phyloP scores from a whole-genome alignment of 2,888 invertebrate genomes.

The Drosophila emarginata region DNA sequence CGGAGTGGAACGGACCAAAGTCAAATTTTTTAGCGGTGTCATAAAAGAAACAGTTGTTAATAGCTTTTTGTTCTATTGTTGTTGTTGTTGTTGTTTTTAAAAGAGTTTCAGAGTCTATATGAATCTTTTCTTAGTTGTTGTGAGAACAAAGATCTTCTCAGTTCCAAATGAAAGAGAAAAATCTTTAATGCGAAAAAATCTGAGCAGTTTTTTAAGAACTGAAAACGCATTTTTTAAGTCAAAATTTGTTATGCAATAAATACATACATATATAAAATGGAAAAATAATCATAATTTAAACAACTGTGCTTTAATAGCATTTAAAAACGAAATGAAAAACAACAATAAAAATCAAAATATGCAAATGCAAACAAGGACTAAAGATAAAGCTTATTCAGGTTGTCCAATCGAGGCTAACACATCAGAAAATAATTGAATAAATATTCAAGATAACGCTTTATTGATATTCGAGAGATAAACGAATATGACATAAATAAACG shows the following conservation, averaged over 20 bases:
- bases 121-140: neutral
- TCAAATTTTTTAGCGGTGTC: conserved; percentile 59
- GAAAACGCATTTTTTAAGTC: neutral
- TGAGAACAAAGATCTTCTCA: neutral
- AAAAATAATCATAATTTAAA: no score
- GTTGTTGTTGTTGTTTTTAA: neutral
- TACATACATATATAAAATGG: no score
- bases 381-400: neutral
- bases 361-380: neutral
- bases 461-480: neutral
- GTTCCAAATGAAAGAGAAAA: neutral
- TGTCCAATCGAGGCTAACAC: neutral
- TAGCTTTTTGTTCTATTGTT: conserved; percentile 40
- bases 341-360: neutral
- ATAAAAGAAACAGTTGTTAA: conserved; percentile 70
- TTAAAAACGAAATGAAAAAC: neutral
- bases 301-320: no score
- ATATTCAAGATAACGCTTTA: neutral
- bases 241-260: neutral
- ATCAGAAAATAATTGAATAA: neutral
- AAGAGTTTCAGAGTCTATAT: conserved; percentile 46
- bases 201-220: neutral
- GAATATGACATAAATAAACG: neutral
- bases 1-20: conserved; percentile 21
- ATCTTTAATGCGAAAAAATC: neutral